A percentile compares a stretch with the other conserved stretches of the same genome.
Conservation (phyloP, 2,797 vertebrate species). For the Hydrophis major region DNA sequence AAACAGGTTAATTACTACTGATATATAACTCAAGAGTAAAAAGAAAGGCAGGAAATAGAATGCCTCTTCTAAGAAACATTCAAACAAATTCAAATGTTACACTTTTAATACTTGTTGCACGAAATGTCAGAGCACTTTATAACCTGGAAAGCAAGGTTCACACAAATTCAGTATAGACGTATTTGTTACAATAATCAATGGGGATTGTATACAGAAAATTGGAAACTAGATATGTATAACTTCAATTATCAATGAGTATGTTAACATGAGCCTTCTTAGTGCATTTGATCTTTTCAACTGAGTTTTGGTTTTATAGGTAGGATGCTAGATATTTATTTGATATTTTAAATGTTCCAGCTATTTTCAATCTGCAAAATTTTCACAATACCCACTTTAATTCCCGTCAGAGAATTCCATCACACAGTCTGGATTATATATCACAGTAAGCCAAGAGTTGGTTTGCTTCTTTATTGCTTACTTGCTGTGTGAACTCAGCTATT, state of each 20-base stretch:
- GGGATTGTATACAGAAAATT: background rate
- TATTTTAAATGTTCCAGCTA: background rate
- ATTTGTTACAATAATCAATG: background rate
- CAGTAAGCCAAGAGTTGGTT: background rate
- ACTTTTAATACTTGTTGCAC: background rate
- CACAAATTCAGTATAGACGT: background rate
- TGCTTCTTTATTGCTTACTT: background rate
- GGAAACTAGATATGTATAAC: background rate
- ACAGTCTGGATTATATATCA: background rate
- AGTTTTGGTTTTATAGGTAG: background rate
- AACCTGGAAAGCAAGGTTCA: background rate
- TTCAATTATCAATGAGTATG: background rate
- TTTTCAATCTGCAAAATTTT: background rate
- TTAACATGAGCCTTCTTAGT: background rate
- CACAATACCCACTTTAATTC: background rate
- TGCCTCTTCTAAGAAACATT: background rate
- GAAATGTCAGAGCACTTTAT: background rate
- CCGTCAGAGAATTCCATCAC: background rate
- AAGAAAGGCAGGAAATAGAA: constrained; percentile 15
- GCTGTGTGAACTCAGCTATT: background rate
- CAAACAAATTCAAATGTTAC: background rate
- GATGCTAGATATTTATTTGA: background rate
- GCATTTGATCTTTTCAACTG: background rate
- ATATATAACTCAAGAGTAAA: constrained; percentile 17
- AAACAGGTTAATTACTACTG: background rate